Conservation (phyloP, 2,888 invertebrate genomes). For the Lepas anatifera region DNA sequence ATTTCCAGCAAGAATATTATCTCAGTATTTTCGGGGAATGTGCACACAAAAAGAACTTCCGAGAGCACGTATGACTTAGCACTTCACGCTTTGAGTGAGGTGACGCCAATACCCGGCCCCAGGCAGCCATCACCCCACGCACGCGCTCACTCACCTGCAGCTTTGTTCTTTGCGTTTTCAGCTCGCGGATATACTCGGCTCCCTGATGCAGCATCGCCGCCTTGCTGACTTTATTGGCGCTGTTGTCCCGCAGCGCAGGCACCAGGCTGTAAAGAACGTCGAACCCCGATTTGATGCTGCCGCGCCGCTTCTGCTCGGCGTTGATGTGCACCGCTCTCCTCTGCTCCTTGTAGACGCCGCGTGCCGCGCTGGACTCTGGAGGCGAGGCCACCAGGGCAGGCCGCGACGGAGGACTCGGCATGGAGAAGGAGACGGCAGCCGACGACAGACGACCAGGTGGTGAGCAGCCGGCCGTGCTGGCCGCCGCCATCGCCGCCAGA, state of each 20-base stretch:
- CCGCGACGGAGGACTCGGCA: constrained; percentile 39
- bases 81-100: too few species aligned
- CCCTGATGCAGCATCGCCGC: constrained; percentile 95
- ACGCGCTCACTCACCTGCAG: constrained; percentile 47
- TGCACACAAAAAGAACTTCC: too few species aligned
- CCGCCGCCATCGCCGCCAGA: neutral
- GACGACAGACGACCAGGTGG: neutral
- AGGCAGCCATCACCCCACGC: neutral
- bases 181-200: constrained; percentile 83
- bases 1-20: too few species aligned
- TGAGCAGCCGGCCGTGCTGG: too few species aligned
- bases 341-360: constrained; percentile 55
- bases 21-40: too few species aligned
- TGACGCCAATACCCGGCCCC: too few species aligned
- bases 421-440: constrained; percentile 19
- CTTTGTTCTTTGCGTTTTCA: constrained; percentile 65
- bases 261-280: constrained; percentile 85
- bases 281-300: constrained; percentile 93
- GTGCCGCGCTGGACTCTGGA: constrained; percentile 31
- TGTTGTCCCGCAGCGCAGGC: constrained; percentile 38
- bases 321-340: constrained; percentile 80
- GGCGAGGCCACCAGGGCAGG: constrained; percentile 33
- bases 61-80: too few species aligned
- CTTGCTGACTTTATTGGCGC: constrained; percentile 57
- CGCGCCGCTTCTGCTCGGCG: constrained; percentile 89